phyloP scores from a whole-genome alignment of 1,140 invertebrate species.

The Hormaphis cornu region DNA sequence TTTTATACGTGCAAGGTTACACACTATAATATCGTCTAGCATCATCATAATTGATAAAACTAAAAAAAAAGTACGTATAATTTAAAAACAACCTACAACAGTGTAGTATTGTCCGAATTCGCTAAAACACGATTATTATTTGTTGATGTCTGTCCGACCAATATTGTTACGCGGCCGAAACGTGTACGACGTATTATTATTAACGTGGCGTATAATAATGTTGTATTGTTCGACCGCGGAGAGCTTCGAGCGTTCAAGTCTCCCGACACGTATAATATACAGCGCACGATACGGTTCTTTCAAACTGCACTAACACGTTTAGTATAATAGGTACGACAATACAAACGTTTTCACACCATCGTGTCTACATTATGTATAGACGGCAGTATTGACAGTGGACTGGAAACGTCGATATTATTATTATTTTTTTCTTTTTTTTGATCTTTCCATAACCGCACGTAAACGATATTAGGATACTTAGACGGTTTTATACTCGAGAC shows the following conservation, averaged over 20 bases:
- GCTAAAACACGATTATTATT: not conserved
- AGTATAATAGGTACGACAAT: not conserved
- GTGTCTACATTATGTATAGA: not conserved
- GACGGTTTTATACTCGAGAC: not conserved
- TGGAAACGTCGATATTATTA: not conserved
- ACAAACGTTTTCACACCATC: conserved; percentile 1
- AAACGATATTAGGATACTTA: too few relatives aligned
- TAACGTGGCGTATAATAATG: too few relatives aligned
- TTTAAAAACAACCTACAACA: not conserved
- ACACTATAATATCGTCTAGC: too few relatives aligned
- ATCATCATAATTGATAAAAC: too few relatives aligned
- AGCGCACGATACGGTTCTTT: not conserved
- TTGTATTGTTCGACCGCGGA: not conserved
- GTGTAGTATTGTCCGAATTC: not conserved
- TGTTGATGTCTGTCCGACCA: too few relatives aligned
- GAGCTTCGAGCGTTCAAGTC: conserved; percentile 18
- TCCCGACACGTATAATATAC: not conserved
- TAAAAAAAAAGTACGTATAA: too few relatives aligned
- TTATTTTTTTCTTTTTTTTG: not conserved
- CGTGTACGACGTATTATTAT: too few relatives aligned
- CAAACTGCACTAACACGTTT: not conserved
- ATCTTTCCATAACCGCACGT: not conserved
- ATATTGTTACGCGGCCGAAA: too few relatives aligned
- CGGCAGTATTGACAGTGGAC: too few relatives aligned
- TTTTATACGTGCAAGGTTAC: not conserved